Evolutionary conservation across 2,113 vertebrate genomes (phyloP).

Genomic region (Crypturellus undulatus): DNA sequence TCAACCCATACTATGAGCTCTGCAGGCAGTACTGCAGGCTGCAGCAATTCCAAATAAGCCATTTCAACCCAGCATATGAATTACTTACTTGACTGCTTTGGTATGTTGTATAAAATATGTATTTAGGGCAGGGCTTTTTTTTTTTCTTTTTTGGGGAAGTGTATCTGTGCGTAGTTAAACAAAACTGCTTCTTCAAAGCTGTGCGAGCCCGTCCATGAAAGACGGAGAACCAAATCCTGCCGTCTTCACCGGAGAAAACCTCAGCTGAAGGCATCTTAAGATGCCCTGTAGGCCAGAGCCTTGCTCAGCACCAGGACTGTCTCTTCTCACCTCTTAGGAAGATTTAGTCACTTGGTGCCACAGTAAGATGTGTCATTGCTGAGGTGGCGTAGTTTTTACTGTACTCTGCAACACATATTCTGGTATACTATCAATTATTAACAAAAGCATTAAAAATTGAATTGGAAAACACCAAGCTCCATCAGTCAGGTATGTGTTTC

Average conservation of each 20-base stretch:
- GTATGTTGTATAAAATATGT: slow-evolving; percentile 22
- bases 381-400: neutral
- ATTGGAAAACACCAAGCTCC: neutral
- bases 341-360: neutral
- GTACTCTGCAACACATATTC: neutral
- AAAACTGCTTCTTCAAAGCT: neutral
- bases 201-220: neutral
- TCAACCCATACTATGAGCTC: neutral
- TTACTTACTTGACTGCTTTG: slow-evolving; percentile 32
- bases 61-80: slow-evolving; percentile 4
- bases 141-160: neutral
- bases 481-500: neutral
- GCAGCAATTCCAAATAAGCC: neutral
- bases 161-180: neutral
- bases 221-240: neutral
- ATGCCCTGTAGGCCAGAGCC: neutral
- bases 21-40: neutral
- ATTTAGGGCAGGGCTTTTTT: neutral
- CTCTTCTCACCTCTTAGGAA: neutral
- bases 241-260: neutral
- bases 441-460: neutral
- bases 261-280: neutral
- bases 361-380: neutral
- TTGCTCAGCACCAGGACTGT: neutral
- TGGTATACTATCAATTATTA: neutral